Conservation (phyloP, 2,888 invertebrate species). For the Agrochola macilenta region DNA sequence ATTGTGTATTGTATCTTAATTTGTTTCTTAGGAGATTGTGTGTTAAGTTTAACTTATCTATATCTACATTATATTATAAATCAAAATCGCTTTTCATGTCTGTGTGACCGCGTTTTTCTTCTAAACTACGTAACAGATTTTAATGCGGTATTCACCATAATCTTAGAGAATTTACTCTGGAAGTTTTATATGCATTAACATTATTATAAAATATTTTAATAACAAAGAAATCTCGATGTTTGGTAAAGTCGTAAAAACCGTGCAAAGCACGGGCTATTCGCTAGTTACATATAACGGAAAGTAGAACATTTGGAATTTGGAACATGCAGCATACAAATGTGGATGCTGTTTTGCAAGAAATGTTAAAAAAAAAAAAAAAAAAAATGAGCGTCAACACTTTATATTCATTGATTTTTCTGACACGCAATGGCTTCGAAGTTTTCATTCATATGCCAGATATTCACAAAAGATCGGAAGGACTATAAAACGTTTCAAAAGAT, state of each 20-base stretch:
- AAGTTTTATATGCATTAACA: not conserved
- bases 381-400: not conserved
- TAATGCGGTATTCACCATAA: not conserved
- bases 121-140: not conserved
- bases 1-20: constrained; percentile 50
- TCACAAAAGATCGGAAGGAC: not conserved
- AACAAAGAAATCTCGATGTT: not conserved
- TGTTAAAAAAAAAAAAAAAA: not conserved
- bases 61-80: not conserved
- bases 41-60: not conserved
- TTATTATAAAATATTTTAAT: not conserved
- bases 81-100: not conserved
- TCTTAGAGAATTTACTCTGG: not conserved
- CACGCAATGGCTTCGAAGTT: not conserved
- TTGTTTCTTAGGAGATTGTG: constrained; percentile 25
- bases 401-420: not conserved
- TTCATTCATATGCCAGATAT: not conserved
- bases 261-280: not conserved
- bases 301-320: not conserved
- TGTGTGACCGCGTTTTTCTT: not conserved
- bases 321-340: not conserved
- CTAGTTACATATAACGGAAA: not conserved
- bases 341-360: too few species aligned
- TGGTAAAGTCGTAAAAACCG: too few species aligned
- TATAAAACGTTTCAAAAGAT: not conserved